Evolutionary conservation across 1,140 invertebrate species (phyloP), one percentile per base, ranked within the genome.

Genomic region (Goniozus legneri): DNA sequence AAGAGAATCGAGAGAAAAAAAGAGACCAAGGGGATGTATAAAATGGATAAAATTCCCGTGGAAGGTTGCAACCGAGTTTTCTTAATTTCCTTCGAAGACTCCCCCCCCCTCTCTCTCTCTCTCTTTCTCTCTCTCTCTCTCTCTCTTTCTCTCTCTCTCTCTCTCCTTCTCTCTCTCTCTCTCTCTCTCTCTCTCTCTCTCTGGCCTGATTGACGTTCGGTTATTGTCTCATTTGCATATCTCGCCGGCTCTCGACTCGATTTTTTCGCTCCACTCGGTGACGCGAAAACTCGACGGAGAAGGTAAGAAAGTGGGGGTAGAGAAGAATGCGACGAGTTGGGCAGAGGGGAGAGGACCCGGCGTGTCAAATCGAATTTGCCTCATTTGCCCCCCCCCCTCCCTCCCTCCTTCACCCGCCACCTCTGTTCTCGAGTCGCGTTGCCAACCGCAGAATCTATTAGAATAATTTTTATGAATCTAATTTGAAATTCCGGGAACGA

Each of bases 391-490:
- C 22, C 4, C 38, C 39, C 39, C 47, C 39, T 38, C 30, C 24
- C 41, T 37, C 0, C 16, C 16, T 19, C 19, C 30, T 45, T 32
- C 56, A 33, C 41, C 51, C 42, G 53, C 52, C 24, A 7, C 24
- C 51, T 58, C 52, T 20, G 35, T 44, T 41, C 37, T n/a, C 10
- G 24, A 27, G 24, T 10, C 4, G 24, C 24, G 24, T 60, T 60
- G 41, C 53, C 58, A 60, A 54, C 62, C 49, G 50, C 56, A 50
- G 72, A 75, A 73, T 73, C 67, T 69, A 76, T 73, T 76, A 76
- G 68, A 73, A 75, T 75, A 76, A 75, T 73, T 75, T 76, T 75
- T 73, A 73, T 71, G 64, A 75, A 76, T 75, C 68, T 69, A 72
- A 75, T 74, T 74, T 74, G 66, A 73, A 71, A 73, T 71, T 74